Conservation (phyloP, 2,888 invertebrate species). For the Brachycybe producta region DNA sequence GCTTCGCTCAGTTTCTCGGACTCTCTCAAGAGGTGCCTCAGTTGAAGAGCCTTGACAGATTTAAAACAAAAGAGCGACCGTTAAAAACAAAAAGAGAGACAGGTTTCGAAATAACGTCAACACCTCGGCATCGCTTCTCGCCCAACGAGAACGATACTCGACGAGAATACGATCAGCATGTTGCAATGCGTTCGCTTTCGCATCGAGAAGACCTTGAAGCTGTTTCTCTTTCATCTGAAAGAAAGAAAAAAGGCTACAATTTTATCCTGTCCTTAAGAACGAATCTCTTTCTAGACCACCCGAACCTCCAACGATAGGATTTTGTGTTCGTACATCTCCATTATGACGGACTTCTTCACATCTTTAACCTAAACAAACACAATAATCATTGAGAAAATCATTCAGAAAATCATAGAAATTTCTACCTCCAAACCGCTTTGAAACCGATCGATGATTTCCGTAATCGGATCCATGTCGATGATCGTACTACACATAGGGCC, state of each 20-base stretch:
- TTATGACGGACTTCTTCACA: not conserved
- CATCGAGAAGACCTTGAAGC: constrained; percentile 14
- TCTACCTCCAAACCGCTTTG: not conserved
- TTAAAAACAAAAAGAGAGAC: not conserved
- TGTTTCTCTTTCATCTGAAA: constrained; percentile 17
- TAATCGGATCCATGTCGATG: too few relatives aligned
- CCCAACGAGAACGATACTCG: constrained; percentile 17
- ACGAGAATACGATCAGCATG: constrained; percentile 15
- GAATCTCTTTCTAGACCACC: not conserved
- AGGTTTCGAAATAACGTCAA: not conserved
- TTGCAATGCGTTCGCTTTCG: constrained; percentile 15
- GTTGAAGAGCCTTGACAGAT: constrained; percentile 13
- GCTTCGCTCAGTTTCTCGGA: constrained; percentile 15
- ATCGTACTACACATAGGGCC: too few relatives aligned
- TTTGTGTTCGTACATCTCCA: constrained; percentile 9
- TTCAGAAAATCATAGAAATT: not conserved
- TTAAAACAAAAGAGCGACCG: not conserved
- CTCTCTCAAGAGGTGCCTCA: constrained; percentile 9
- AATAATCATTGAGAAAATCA: not conserved
- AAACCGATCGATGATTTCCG: not conserved
- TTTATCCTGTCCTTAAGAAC: not conserved
- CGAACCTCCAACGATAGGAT: constrained; percentile 1
- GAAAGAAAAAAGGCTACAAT: not conserved
- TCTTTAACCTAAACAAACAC: not conserved
- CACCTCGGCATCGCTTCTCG: constrained; percentile 16